phyloP scores from a whole-genome alignment of 2,797 vertebrate genomes.

The Lutjanus argentimaculatus region DNA sequence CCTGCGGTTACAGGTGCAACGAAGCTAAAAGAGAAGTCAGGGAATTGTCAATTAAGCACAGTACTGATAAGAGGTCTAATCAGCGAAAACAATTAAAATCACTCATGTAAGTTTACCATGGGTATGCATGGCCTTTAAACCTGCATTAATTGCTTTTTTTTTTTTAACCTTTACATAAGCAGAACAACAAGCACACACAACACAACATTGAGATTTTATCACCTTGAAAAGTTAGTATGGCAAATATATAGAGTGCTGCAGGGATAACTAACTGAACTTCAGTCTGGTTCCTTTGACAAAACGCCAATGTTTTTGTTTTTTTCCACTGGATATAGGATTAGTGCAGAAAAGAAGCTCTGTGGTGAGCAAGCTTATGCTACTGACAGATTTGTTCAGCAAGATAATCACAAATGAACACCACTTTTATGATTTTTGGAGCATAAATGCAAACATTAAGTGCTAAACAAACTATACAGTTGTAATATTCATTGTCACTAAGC shows the following conservation, averaged over 20 bases:
- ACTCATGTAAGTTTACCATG: neutral
- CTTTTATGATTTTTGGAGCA: no score
- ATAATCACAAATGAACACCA: no score
- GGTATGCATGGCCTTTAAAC: neutral
- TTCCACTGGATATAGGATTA: no score
- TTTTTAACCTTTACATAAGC: neutral
- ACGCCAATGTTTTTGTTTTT: no score
- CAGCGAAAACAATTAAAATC: neutral
- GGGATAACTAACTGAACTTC: no score
- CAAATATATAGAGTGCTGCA: neutral
- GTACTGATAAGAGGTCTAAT: neutral
- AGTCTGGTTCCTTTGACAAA: no score
- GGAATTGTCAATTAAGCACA: neutral
- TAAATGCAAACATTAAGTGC: no score
- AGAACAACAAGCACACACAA: neutral
- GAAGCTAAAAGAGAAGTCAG: neutral
- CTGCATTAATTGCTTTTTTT: neutral
- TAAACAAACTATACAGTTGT: no score
- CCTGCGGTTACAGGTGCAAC: neutral
- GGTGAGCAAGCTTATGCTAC: no score
- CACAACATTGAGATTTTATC: neutral
- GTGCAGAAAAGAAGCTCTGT: no score
- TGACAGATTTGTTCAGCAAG: no score
- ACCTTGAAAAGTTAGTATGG: neutral
- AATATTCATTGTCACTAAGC: no score